Base-by-base conservation (phyloP, 1,140 invertebrate species). In the Drosophila mojavensis region DNA sequence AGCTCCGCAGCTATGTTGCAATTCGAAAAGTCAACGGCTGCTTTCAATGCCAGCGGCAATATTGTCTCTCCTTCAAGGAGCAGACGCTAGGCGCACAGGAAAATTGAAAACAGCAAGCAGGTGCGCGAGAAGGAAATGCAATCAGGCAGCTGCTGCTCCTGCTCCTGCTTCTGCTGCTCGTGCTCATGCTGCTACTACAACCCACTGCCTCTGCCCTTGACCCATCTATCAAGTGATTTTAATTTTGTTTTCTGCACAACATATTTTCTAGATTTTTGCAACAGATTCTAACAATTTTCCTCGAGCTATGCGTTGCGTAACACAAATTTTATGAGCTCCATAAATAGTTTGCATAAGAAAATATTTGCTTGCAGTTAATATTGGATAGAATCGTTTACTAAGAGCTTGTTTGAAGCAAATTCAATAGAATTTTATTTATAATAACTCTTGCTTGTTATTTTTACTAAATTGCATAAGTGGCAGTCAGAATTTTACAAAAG, bases 21-120 rank as follows among this genome's bases (percentile, higher is more conserved):
- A 80, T 83, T 84, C 72, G 81, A 84, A 82, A 83, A 83, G 80
- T 84, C 80, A 82, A 75, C 76, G 79, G 70, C 80, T 78, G 78
- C 54, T 58, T 82, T 69, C 79, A 71, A 75, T 76, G 80, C 75
- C 77, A 79, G 59, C 24, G 64, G 81, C 81, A 77, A 77, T 77
- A 81, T 76, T 84, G 81, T 82, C 71, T 66, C 64, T 67, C 45
- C 53, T 65, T 54, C 24, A 73, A 62, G 50, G 50, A 55, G 33
- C 33, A 1, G 15, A 33, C 48, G 48, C 15, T 9, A 30, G 58
- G 24, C 28, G 48, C 30, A 41, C 43, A 65, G 60, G 62, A 77
- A 80, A 80, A 83, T 83, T 84, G 81, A 70, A 80, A 84, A 74
- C 58, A 67, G 77, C 77, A 59, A 72, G 24, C 63, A 83, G 72